Conservation (phyloP, 1,140 invertebrate genomes). For the Augochlora pura region DNA sequence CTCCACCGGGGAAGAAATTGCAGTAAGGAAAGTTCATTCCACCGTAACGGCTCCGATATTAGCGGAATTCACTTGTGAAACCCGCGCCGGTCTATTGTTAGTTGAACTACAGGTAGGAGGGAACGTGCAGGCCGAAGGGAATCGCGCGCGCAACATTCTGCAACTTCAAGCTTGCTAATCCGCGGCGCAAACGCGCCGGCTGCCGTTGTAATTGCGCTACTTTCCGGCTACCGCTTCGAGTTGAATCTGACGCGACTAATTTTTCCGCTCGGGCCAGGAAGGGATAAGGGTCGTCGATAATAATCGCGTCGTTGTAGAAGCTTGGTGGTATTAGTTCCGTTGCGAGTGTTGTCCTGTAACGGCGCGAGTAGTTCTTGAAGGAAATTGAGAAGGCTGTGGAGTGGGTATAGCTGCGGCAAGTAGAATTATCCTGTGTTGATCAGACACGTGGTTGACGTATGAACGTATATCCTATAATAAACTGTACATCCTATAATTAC, state of each 20-base stretch:
- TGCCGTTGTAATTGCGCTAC: background rate
- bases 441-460: no score
- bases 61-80: background rate
- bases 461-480: no score
- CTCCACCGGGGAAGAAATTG: background rate
- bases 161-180: background rate
- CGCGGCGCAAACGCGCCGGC: background rate
- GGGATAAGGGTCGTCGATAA: no score
- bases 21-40: background rate
- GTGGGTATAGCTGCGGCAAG: no score
- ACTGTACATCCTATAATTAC: no score
- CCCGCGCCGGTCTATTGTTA: no score
- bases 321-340: no score
- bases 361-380: no score
- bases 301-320: no score
- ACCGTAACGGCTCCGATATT: background rate
- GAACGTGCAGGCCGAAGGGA: background rate
- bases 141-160: background rate
- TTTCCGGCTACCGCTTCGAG: background rate
- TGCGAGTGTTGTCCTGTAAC: no score
- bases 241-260: background rate
- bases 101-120: background rate
- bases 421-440: no score
- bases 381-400: no score
- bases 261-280: background rate